Conservation (phyloP, 2,113 vertebrate species). For the Theristicus caerulescens region DNA sequence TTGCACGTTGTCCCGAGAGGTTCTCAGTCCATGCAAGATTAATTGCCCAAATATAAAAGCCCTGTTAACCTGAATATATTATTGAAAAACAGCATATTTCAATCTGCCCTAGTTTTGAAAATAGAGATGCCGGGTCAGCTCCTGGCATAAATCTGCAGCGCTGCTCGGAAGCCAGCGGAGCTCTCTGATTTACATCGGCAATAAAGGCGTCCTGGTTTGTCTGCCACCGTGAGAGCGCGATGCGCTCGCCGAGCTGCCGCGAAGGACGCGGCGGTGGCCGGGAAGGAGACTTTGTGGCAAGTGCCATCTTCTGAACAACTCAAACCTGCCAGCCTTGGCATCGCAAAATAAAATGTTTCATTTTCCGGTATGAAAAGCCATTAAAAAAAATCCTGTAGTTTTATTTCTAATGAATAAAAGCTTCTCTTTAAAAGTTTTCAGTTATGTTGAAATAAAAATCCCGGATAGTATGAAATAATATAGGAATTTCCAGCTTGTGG, state of each 20-base stretch:
- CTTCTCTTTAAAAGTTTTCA: neutral
- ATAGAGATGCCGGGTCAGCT: conserved; percentile 52
- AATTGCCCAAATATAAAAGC: conserved; percentile 1
- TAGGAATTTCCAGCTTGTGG: neutral
- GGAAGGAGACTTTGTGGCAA: neutral
- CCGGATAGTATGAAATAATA: accelerated
- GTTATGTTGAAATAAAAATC: neutral
- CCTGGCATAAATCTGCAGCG: conserved; percentile 13
- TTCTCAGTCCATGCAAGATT: neutral
- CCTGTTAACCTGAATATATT: conserved; percentile 53
- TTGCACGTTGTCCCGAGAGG: neutral
- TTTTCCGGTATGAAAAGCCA: neutral
- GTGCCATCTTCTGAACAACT: neutral
- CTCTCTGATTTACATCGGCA: conserved; percentile 30
- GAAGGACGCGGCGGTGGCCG: accelerated
- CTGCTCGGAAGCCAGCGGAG: neutral
- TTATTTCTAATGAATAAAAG: neutral
- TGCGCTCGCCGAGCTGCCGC: neutral
- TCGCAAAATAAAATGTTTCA: neutral
- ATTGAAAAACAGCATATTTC: conserved; percentile 40
- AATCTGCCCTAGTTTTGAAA: conserved; percentile 39
- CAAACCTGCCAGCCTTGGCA: neutral
- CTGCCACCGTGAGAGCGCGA: neutral
- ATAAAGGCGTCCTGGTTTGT: neutral
- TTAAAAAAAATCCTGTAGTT: neutral